A percentile compares a stretch with the other conserved stretches of the same genome.
Conservation (phyloP, 2,797 vertebrate species). For the Cuniculus paca region DNA sequence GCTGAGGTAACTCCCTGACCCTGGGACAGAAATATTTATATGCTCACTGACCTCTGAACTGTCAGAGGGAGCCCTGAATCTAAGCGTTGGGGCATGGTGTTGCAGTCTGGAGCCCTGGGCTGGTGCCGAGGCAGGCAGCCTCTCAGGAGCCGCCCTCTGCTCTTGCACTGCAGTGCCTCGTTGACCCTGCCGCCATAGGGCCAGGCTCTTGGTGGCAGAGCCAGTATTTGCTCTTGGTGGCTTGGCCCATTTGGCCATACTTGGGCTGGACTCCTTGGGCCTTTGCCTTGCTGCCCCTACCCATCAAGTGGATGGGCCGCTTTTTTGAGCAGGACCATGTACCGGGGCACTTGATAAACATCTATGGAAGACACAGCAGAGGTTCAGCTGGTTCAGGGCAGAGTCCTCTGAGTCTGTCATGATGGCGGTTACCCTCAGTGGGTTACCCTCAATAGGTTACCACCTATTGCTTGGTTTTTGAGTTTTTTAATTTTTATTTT, state of each 20-base stretch:
- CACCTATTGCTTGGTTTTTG: neutral
- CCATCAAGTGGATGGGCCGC: neutral
- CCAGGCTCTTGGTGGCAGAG: neutral
- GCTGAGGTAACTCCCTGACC: no score
- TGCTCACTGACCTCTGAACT: neutral
- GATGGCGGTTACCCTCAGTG: neutral
- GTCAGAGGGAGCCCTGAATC: neutral
- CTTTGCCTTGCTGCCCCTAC: neutral
- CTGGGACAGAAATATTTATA: neutral
- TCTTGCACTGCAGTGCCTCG: neutral
- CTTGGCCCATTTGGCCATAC: neutral
- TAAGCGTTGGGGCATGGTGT: neutral
- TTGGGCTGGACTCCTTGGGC: neutral
- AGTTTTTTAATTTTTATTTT: neutral
- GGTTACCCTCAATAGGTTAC: neutral
- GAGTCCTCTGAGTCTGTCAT: neutral
- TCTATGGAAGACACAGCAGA: neutral
- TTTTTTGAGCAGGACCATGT: neutral
- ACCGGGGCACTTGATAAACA: neutral
- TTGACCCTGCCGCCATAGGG: no score
- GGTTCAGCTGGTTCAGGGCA: neutral
- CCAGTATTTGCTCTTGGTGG: neutral
- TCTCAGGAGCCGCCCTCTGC: neutral
- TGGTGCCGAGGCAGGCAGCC: neutral
- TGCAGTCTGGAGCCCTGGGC: neutral